Evolutionary conservation across 2,113 vertebrate genomes (phyloP).

Genomic region (Oncorhynchus clarkii): DNA sequence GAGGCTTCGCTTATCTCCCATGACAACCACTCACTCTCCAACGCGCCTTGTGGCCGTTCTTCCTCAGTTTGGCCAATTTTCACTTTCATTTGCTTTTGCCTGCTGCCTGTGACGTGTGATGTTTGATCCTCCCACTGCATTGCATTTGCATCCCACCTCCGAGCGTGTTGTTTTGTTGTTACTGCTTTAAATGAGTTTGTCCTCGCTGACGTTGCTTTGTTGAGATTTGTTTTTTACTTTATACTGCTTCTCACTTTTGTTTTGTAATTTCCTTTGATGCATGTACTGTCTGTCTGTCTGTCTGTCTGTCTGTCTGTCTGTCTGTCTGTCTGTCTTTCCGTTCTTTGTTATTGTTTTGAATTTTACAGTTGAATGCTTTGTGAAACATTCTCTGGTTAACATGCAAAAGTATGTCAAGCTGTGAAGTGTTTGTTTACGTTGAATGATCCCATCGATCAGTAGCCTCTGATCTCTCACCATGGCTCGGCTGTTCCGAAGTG

Average conservation of each 20-base stretch:
- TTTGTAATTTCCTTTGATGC: background rate
- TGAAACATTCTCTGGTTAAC: constrained; percentile 7
- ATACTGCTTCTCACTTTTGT: background rate
- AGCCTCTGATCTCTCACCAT: constrained; percentile 3
- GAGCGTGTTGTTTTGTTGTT: background rate
- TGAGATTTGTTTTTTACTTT: background rate
- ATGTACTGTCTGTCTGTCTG: background rate
- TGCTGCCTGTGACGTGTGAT: constrained; percentile 39
- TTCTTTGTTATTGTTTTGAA: background rate
- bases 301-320: too few species aligned
- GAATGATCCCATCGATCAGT: background rate
- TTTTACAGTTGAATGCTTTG: background rate
- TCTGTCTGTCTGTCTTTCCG: background rate
- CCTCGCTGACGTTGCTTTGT: background rate
- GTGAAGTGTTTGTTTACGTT: constrained; percentile 7
- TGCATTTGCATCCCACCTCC: background rate
- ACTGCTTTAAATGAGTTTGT: background rate
- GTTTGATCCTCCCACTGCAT: constrained; percentile 11
- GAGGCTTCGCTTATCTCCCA: background rate
- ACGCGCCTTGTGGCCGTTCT: background rate
- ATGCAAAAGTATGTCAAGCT: constrained; percentile 6
- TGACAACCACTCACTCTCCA: background rate
- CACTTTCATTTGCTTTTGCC: background rate
- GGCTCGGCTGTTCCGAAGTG: constrained; percentile 1
- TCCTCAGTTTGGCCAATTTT: constrained; percentile 4